Evolutionary conservation across 2,797 vertebrate species (phyloP).

Genomic region (Spinibarbus caldwelli): DNA sequence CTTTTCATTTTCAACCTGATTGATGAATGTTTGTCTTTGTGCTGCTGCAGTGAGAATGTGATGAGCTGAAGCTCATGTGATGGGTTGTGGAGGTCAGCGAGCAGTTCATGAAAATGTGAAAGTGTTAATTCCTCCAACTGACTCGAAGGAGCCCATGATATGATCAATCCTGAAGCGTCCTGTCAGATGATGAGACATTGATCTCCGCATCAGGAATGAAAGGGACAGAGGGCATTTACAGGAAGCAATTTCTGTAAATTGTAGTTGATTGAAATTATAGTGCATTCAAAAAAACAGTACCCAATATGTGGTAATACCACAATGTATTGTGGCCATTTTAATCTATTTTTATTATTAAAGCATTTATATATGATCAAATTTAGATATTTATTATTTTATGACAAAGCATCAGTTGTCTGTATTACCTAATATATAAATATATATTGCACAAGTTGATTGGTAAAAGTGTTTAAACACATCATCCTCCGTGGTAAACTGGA

Average conservation of each 20-base stretch:
- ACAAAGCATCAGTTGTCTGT: no score
- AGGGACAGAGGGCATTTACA: not conserved
- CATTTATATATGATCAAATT: not conserved
- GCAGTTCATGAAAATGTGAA: constrained; percentile 25
- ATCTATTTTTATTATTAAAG: not conserved
- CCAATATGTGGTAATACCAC: not conserved
- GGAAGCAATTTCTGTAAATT: not conserved
- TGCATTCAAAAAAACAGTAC: not conserved
- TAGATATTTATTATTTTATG: no score
- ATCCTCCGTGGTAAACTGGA: no score
- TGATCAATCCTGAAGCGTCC: no score
- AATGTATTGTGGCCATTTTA: no score
- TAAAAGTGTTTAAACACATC: no score
- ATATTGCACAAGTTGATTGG: no score
- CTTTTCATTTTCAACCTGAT: constrained; percentile 21
- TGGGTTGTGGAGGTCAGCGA: constrained; percentile 12
- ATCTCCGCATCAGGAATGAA: not conserved
- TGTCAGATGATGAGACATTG: not conserved
- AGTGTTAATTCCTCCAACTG: not conserved
- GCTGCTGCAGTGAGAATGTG: constrained; percentile 13
- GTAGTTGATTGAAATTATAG: not conserved
- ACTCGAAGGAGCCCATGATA: not conserved
- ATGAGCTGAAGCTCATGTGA: constrained; percentile 54
- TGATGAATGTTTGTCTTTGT: constrained; percentile 53
- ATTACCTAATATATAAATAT: no score